Base-by-base conservation (phyloP, 2,797 vertebrate species). In the Pogoniulus pusillus region DNA sequence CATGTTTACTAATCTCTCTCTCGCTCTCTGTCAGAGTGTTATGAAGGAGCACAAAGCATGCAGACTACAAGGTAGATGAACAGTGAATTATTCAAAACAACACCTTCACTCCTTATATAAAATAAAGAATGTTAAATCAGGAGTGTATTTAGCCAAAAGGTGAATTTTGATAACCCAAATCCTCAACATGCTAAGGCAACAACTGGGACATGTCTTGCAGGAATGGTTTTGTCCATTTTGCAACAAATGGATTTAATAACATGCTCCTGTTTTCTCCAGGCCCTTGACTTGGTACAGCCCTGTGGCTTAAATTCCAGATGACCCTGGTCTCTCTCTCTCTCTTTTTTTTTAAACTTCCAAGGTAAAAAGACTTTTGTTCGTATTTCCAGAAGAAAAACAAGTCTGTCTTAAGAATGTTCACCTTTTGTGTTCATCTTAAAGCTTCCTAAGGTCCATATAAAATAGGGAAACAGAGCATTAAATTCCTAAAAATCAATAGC, bases 1-100 rank as follows among this genome's bases (percentile, higher is more conserved):
- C 96, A 91, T 92, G 91, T 96, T 96, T 93, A 94, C 96, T 97
- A 95, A 96, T 96, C 95, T 96, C 93, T 93, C 81, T 62, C 83
- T 94, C 45, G 6, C 83, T 96, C 87, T 70, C 81, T 93, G 94
- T 90, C 94, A 93, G 89, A 73, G 59, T 45, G 91, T 81, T 91
- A 81, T 65, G 91, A 93, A 95, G 89, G 65, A 94, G 76, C 80
- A 92, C 92, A 94, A 94, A 91, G 85, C 94, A 87, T 70, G 76
- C 78, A 83, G 82, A 75, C 55, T 54, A 85, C 81, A 75, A 89
- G 90, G 88, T 23, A 71, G 85, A 85, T 47, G 70, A 94, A 76
- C 29, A 84, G 82, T 37, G 72, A 94, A 92, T 89, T 87, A 95
- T 90, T 93, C 85, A 87, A 90, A 93, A 90, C 18, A 45, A 66